These are phyloP conservation scores for Cryptus viduatorius DNA, from an alignment of 2,888 invertebrate species.

Conservation along the genomic window DNA sequence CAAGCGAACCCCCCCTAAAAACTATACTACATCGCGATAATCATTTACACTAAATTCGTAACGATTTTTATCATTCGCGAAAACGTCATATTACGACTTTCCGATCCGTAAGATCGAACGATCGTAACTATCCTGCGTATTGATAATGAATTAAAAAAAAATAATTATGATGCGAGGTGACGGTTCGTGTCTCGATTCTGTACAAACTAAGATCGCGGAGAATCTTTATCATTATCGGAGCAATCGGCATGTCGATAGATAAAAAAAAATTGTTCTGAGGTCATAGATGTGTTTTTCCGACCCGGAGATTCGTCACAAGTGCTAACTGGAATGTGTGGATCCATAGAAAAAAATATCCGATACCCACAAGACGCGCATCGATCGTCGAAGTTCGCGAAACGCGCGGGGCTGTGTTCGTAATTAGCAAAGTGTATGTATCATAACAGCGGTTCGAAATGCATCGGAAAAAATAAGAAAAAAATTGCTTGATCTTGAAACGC, in stretches of 20 bases:
- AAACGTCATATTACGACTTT: not conserved
- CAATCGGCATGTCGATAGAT: not conserved
- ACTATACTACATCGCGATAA: slow-evolving; percentile 21
- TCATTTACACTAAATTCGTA: slow-evolving; percentile 1
- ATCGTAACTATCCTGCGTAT: not conserved
- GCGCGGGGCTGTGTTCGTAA: not conserved
- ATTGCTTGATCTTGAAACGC: slow-evolving; percentile 37
- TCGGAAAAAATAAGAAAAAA: slow-evolving; percentile 16
- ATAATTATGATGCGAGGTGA: slow-evolving; percentile 24
- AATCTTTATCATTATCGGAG: not conserved
- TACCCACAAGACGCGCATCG: not conserved
- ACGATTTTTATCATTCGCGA: not conserved
- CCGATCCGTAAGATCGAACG: not conserved
- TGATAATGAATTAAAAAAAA: not conserved
- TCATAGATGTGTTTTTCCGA: not conserved
- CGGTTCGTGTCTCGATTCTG: not conserved
- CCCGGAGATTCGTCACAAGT: slow-evolving; percentile 15
- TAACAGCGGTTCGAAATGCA: slow-evolving; percentile 6
- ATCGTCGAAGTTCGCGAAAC: not conserved
- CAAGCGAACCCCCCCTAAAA: slow-evolving; percentile 23
- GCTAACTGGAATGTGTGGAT: slow-evolving; percentile 33
- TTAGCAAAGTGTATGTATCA: not conserved
- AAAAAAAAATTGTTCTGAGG: not conserved
- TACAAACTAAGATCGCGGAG: not conserved
- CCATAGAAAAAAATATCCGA: not conserved